Conservation (phyloP, 2,113 vertebrate genomes). For the Malaclemys terrapin region DNA sequence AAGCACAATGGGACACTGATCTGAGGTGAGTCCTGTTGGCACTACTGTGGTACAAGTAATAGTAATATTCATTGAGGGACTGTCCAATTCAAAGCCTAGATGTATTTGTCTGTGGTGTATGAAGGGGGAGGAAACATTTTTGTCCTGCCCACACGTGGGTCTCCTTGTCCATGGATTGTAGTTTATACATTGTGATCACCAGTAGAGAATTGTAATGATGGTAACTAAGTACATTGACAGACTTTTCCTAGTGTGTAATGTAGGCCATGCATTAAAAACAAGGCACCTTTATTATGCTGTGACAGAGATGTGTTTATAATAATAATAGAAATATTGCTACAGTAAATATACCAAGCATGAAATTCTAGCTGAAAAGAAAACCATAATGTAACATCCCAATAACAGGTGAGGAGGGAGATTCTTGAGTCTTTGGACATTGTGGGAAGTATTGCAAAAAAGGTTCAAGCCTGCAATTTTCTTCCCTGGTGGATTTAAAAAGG, state of each 20-base stretch:
- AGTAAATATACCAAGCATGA: neutral
- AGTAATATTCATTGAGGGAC: slow-evolving; percentile 30
- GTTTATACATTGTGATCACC: slow-evolving; percentile 8
- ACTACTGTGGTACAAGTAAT: neutral
- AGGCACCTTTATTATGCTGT: slow-evolving; percentile 57
- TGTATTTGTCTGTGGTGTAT: neutral
- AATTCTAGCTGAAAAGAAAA: neutral
- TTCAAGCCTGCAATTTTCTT: neutral
- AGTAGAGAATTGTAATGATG: slow-evolving; percentile 40
- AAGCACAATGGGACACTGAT: neutral
- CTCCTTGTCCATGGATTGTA: slow-evolving; percentile 8
- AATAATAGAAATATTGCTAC: neutral
- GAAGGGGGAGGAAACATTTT: neutral
- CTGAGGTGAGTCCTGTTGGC: neutral
- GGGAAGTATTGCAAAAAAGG: neutral
- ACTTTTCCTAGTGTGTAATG: neutral
- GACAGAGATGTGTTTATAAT: slow-evolving; percentile 40
- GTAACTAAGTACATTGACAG: slow-evolving; percentile 25
- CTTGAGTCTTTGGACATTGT: fast-evolving
- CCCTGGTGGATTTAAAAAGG: fast-evolving
- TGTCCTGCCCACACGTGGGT: slow-evolving; percentile 48
- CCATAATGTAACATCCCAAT: neutral
- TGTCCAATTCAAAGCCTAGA: neutral
- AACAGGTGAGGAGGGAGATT: neutral
- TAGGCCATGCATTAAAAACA: slow-evolving; percentile 21